Conservation (phyloP, 2,797 vertebrate species). For the Simalia tracyae region DNA sequence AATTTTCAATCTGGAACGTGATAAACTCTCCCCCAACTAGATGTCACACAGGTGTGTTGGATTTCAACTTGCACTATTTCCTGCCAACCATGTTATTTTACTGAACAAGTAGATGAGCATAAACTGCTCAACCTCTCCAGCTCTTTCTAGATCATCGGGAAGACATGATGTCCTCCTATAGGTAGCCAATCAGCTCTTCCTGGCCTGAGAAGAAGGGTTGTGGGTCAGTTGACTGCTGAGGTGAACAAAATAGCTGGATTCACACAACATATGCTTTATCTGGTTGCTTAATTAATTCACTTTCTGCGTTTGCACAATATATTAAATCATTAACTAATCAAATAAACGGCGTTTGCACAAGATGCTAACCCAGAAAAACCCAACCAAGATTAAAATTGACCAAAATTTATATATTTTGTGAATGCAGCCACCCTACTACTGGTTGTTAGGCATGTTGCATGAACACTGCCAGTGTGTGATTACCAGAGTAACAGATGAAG, state of each 20-base stretch:
- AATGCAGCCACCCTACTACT: background rate
- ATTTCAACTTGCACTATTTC: background rate
- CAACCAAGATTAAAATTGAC: too few species aligned
- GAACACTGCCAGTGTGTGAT: background rate
- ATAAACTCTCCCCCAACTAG: background rate
- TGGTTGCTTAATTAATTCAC: background rate
- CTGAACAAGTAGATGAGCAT: too few species aligned
- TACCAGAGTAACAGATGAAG: background rate
- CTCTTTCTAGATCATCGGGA: background rate
- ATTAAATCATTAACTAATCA: background rate
- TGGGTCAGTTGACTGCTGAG: background rate
- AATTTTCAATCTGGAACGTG: fast-evolving
- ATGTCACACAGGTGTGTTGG: background rate
- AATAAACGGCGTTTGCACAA: background rate
- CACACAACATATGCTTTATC: background rate
- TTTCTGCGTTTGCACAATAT: background rate
- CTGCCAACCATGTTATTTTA: background rate
- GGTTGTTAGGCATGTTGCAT: background rate
- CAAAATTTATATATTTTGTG: too few species aligned
- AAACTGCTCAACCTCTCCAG: background rate
- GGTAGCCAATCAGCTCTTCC: background rate
- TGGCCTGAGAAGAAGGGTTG: background rate
- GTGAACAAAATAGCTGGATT: background rate
- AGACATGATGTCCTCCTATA: background rate
- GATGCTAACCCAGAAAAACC: background rate